Evolutionary conservation across 64 coral and sea anemone genomes (phyloP).

Genomic region (Porites australiensis): DNA sequence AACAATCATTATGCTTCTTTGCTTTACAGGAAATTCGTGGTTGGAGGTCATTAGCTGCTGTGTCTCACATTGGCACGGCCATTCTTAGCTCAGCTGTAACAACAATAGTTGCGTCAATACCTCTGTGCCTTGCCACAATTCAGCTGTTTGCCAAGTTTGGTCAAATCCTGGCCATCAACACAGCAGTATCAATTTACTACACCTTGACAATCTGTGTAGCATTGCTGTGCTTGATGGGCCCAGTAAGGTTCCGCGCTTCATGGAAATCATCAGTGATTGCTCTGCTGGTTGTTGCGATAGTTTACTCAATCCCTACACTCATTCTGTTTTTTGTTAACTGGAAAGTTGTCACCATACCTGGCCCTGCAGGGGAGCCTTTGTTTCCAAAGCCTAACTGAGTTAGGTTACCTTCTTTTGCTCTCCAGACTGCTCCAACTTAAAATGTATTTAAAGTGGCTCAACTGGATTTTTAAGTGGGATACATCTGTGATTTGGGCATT

Average conservation of each 20-base stretch:
- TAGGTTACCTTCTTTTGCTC: neutral
- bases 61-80: constrained; percentile 95
- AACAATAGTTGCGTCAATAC: constrained; percentile 87
- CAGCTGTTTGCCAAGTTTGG: constrained; percentile 97
- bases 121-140: constrained; percentile 88
- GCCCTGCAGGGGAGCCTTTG: constrained; percentile 75
- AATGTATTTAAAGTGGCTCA: no score
- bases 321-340: constrained; percentile 63
- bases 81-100: constrained; percentile 94
- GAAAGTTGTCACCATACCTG: constrained; percentile 65
- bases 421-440: neutral
- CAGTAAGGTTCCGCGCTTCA: constrained; percentile 73
- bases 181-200: constrained; percentile 86
- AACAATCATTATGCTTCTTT: neutral
- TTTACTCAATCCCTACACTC: constrained; percentile 33
- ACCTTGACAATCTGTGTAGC: constrained; percentile 89
- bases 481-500: no score
- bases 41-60: constrained; percentile 84
- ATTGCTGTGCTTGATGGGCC: constrained; percentile 72
- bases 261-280: constrained; percentile 22
- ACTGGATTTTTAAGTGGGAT: no score
- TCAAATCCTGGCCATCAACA: constrained; percentile 94
- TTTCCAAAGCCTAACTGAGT: constrained; percentile 12
- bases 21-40: constrained; percentile 65
- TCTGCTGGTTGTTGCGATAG: constrained; percentile 19